phyloP scores from a whole-genome alignment of 2,113 vertebrate genomes.

The Trichomycterus rosablanca region DNA sequence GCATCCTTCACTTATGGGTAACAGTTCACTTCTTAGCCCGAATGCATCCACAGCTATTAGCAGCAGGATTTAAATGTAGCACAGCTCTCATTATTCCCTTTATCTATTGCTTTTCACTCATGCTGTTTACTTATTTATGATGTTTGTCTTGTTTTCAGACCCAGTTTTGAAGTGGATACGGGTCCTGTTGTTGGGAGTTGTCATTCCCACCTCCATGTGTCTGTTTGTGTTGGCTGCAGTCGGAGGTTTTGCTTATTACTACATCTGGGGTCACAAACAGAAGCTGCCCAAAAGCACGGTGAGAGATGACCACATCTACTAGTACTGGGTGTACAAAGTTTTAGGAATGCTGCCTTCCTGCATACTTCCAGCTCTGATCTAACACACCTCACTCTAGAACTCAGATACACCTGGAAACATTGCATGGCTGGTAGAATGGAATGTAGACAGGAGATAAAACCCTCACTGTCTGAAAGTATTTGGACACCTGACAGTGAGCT shows the following conservation, averaged over 20 bases:
- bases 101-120: no score
- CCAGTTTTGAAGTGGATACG: conserved; percentile 46
- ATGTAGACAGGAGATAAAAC: no score
- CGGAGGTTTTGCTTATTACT: conserved; percentile 63
- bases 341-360: background rate
- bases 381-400: background rate
- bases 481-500: no score
- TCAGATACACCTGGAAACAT: background rate
- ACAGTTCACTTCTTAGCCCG: no score
- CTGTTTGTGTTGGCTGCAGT: conserved; percentile 56
- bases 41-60: no score
- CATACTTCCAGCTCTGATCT: background rate
- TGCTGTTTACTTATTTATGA: no score
- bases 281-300: conserved; percentile 72
- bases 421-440: background rate
- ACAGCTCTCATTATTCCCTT: no score
- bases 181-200: conserved; percentile 60
- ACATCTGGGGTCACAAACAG: conserved; percentile 63
- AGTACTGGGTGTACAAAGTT: background rate
- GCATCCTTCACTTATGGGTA: no score
- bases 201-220: conserved; percentile 59
- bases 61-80: no score
- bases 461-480: no score
- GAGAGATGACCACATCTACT: conserved; percentile 36
- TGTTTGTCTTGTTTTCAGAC: no score